Conservation (phyloP, 1,140 invertebrate genomes). For the Neodiprion pinetum region DNA sequence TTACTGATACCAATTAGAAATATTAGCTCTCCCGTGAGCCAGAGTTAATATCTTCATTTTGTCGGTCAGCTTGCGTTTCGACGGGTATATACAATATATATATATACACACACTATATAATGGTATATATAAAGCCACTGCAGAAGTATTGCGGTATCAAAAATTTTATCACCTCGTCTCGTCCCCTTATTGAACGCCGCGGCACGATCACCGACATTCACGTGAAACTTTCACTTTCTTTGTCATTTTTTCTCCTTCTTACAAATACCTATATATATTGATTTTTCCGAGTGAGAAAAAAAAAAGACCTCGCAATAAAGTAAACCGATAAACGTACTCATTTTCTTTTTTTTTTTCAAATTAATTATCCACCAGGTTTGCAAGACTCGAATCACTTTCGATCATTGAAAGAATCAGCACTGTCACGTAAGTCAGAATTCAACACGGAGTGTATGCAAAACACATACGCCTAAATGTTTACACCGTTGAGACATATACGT, state of each 20-base stretch:
- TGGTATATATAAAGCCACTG: too few relatives aligned
- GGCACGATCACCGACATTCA: too few relatives aligned
- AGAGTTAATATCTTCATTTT: slow-evolving; percentile 3
- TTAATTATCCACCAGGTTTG: too few relatives aligned
- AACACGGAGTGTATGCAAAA: neutral
- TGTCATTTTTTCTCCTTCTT: neutral
- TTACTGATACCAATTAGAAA: neutral
- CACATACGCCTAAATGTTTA: neutral
- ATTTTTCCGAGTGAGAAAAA: neutral
- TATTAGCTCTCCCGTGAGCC: neutral
- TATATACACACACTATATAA: neutral
- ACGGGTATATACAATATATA: neutral
- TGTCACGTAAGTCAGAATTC: neutral
- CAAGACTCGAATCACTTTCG: neutral
- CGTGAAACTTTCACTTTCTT: too few relatives aligned
- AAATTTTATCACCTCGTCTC: neutral
- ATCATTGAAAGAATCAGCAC: neutral
- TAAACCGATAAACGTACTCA: too few relatives aligned
- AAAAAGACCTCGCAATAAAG: neutral
- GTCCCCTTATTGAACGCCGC: neutral
- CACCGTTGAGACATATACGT: neutral
- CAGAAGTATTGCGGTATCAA: neutral
- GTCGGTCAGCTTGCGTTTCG: neutral
- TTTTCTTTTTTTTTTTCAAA: too few relatives aligned
- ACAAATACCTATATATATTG: neutral